Percentiles rank a stretch among this genome's conserved stretches.
phyloP scores from a whole-genome alignment of 35 echinoderm and acorn worm species.

The Apostichopus californicus region DNA sequence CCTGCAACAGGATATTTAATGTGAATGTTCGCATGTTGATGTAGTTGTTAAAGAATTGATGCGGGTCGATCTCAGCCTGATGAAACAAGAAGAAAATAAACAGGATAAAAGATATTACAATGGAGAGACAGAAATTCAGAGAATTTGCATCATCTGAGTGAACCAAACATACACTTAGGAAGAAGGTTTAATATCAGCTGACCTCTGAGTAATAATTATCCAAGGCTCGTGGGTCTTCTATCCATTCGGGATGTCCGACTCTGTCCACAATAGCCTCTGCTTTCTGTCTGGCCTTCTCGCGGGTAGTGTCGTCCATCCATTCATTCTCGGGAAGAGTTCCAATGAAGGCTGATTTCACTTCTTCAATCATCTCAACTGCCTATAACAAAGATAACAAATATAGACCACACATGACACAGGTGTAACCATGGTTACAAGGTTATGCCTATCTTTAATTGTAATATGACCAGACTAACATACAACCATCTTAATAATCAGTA shows the following conservation, averaged over 20 bases:
- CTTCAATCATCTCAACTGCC: constrained; percentile 67
- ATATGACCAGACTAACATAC: too few species aligned
- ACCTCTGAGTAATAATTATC: constrained; percentile 74
- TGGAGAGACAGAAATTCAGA: too few species aligned
- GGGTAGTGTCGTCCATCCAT: constrained; percentile 91
- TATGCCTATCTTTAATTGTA: too few species aligned
- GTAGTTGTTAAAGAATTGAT: constrained; percentile 56
- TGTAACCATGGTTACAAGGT: too few species aligned
- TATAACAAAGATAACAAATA: constrained; percentile 2
- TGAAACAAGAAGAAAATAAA: constrained; percentile 23
- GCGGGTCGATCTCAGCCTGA: constrained; percentile 30
- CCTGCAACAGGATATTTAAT: constrained; percentile 15
- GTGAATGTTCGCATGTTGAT: constrained; percentile 41
- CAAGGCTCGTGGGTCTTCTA: constrained; percentile 55
- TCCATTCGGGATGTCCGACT: constrained; percentile 89
- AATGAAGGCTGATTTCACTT: constrained; percentile 66
- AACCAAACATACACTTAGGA: too few species aligned
- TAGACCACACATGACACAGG: too few species aligned
- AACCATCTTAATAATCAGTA: too few species aligned
- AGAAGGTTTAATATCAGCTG: neutral
- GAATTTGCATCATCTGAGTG: too few species aligned
- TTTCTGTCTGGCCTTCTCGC: constrained; percentile 66
- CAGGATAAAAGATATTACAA: too few species aligned
- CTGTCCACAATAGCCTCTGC: constrained; percentile 60
- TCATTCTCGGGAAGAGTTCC: constrained; percentile 71